These are phyloP conservation scores for Opisthocomus hoazin DNA, from an alignment of 2,113 vertebrate species.

Conservation along the genomic window DNA sequence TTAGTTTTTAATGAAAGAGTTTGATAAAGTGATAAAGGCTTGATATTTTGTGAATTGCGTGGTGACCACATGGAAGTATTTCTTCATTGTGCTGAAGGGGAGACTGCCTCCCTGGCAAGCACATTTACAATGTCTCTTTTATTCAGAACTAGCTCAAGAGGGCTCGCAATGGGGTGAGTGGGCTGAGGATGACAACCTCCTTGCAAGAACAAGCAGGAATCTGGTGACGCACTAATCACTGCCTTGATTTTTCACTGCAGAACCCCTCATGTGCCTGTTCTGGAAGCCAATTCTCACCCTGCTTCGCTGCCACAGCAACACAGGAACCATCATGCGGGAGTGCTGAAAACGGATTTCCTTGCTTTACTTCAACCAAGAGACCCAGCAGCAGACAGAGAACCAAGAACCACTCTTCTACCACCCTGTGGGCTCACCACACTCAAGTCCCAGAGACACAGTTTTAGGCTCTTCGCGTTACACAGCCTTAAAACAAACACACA, in stretches of 20 bases:
- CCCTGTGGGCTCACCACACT: neutral
- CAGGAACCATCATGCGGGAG: neutral
- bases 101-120: neutral
- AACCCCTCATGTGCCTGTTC: neutral
- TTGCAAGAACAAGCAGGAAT: neutral
- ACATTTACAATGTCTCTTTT: neutral
- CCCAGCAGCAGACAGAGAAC: neutral
- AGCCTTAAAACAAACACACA: neutral
- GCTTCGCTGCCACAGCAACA: slow-evolving; percentile 23
- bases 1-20: neutral
- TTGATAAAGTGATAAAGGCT: neutral
- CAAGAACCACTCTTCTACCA: neutral
- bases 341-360: neutral
- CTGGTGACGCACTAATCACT: neutral
- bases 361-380: neutral
- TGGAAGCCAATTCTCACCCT: neutral
- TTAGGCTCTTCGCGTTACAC: neutral
- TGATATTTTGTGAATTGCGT: neutral
- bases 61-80: neutral
- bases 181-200: neutral
- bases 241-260: neutral
- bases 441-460: neutral
- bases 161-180: neutral
- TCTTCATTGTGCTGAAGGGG: neutral
- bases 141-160: neutral